A percentile compares a stretch with the other conserved stretches of the same genome.
Conservation (phyloP, 2,888 invertebrate species). For the Hydrotaea diabolus region DNA sequence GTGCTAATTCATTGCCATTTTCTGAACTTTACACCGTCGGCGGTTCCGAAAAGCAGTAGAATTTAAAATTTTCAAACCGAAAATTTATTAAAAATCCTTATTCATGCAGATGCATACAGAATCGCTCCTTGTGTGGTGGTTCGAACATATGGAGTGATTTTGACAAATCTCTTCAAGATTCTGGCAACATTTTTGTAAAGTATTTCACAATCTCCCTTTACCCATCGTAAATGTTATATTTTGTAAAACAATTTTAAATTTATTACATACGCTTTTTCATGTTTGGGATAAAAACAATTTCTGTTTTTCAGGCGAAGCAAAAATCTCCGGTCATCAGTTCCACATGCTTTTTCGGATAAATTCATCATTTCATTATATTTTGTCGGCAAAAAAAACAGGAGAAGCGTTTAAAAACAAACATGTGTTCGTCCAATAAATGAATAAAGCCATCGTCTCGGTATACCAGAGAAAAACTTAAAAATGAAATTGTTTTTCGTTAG, state of each 20-base stretch:
- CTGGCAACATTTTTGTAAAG: too few species aligned
- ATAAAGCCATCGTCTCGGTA: too few species aligned
- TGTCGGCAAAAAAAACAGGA: not conserved
- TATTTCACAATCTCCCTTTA: not conserved
- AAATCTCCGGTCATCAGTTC: slow-evolving; percentile 39
- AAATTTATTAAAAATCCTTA: too few species aligned
- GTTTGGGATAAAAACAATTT: not conserved
- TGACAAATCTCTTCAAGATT: too few species aligned
- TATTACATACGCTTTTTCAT: not conserved
- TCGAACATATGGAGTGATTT: too few species aligned
- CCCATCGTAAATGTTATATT: not conserved
- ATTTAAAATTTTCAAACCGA: too few species aligned
- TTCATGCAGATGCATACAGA: too few species aligned
- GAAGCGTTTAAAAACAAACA: slow-evolving; percentile 2
- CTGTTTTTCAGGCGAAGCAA: not conserved
- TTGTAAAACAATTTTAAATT: not conserved
- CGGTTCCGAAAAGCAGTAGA: too few species aligned
- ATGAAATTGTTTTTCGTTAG: too few species aligned
- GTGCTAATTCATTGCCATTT: too few species aligned
- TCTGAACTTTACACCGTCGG: too few species aligned
- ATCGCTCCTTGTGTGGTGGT: too few species aligned
- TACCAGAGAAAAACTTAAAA: not conserved
- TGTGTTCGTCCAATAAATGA: not conserved
- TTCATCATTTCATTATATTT: slow-evolving; percentile 49
- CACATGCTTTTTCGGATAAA: slow-evolving; percentile 50